These are phyloP conservation scores for Microcebus tavaratra DNA, from an alignment of 2,113 vertebrate species.

Conservation along the genomic window DNA sequence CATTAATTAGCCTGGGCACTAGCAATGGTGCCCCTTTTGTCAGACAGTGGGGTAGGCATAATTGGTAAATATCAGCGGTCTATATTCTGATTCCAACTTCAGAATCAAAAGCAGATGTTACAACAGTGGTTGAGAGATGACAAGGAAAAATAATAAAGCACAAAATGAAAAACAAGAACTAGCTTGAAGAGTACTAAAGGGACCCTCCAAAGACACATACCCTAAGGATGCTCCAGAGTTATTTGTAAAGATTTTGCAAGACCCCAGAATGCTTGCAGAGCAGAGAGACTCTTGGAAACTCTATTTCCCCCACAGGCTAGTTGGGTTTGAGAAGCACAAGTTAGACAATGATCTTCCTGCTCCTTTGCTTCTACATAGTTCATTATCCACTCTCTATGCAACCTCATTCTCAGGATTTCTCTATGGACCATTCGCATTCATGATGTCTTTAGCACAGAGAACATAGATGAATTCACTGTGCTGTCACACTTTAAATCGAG, in stretches of 20 bases:
- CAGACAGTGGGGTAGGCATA: fast-evolving
- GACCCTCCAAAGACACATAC: not conserved
- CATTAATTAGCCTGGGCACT: not conserved
- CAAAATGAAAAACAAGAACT: not conserved
- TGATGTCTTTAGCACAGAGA: not conserved
- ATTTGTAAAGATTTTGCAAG: not conserved
- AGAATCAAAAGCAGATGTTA: not conserved
- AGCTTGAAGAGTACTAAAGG: no score
- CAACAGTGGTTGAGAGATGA: not conserved
- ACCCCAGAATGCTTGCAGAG: not conserved
- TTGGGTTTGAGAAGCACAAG: not conserved
- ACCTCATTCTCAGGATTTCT: not conserved
- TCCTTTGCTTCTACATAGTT: not conserved
- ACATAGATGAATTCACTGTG: not conserved
- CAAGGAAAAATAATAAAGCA: not conserved
- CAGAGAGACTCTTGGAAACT: no score
- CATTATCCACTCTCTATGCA: not conserved
- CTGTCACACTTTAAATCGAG: not conserved
- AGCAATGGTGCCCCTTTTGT: not conserved
- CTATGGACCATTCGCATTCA: not conserved
- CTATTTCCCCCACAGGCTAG: fast-evolving
- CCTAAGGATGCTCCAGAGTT: not conserved
- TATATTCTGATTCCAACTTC: not conserved
- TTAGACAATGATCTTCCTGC: fast-evolving
- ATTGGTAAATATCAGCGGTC: not conserved